Percentiles rank a stretch among this genome's conserved stretches.
Evolutionary conservation across 2,888 invertebrate genomes (phyloP).

Genomic region (Leptopilina drosophilae): DNA sequence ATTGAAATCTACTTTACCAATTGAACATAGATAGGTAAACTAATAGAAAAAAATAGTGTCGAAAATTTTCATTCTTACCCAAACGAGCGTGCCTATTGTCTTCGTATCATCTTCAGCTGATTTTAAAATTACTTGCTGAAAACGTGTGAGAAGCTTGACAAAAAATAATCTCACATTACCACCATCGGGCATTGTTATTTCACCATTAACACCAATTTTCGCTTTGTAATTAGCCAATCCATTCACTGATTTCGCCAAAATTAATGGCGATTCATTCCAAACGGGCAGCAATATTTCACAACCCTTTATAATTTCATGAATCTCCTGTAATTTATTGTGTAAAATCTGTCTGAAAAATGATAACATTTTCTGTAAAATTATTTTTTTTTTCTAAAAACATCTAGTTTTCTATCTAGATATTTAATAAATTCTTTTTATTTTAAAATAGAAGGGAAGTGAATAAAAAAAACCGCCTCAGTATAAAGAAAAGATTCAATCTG

Average conservation of each 20-base stretch:
- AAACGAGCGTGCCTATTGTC: conserved; percentile 80
- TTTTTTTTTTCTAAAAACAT: no score
- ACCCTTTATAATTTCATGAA: conserved; percentile 81
- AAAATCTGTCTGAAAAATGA: conserved; percentile 81
- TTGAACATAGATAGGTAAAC: no score
- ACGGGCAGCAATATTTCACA: conserved; percentile 84
- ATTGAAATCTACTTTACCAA: background rate
- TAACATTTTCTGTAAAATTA: background rate
- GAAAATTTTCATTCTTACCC: conserved; percentile 74
- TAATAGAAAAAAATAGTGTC: background rate
- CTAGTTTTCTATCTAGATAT: no score
- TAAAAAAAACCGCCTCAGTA: no score
- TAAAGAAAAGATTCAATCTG: no score
- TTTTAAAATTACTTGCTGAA: conserved; percentile 83
- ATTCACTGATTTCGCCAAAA: conserved; percentile 77
- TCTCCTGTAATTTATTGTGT: conserved; percentile 82
- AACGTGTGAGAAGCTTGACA: conserved; percentile 80
- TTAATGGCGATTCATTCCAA: conserved; percentile 80
- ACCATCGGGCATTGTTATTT: conserved; percentile 82
- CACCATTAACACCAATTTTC: conserved; percentile 65
- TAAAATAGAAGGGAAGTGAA: no score
- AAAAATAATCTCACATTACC: conserved; percentile 84
- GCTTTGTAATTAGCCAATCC: conserved; percentile 65
- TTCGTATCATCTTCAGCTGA: conserved; percentile 89
- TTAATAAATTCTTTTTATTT: no score